Conservation (phyloP, 1,140 invertebrate species). For the Magallana gigas region DNA sequence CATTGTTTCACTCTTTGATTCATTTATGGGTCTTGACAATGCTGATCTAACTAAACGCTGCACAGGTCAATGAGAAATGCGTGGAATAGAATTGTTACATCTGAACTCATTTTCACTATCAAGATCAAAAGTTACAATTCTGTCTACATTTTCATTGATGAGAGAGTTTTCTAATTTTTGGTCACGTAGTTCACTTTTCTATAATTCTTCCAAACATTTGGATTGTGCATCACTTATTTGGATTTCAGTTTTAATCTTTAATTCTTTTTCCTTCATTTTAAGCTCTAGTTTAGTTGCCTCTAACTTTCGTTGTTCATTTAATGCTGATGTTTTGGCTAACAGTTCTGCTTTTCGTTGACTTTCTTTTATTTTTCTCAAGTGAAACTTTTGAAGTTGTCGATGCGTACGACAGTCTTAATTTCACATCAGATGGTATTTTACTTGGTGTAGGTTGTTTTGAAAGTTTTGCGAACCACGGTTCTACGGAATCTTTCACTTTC, state of each 20-base stretch:
- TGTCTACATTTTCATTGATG: background rate
- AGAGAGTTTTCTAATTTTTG: slow-evolving; percentile 24
- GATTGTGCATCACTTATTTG: slow-evolving; percentile 43
- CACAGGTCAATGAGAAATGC: background rate
- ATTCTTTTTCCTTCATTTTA: slow-evolving; percentile 52
- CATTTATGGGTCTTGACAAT: background rate
- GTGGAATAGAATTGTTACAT: background rate
- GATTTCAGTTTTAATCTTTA: slow-evolving; percentile 50
- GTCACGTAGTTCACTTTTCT: slow-evolving; percentile 33
- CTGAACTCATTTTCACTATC: background rate
- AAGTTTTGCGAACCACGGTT: too few species aligned
- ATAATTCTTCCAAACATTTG: slow-evolving; percentile 45
- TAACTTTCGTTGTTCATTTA: slow-evolving; percentile 25
- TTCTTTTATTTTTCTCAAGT: slow-evolving; percentile 39
- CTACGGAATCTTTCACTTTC: too few species aligned
- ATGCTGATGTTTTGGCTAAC: slow-evolving; percentile 1
- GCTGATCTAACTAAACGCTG: background rate
- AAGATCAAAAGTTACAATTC: background rate
- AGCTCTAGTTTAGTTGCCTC: slow-evolving; percentile 49
- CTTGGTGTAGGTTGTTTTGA: too few species aligned
- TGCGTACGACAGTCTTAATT: too few species aligned
- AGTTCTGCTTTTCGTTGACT: slow-evolving; percentile 49
- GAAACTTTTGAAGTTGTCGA: too few species aligned
- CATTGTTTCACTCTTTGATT: background rate
- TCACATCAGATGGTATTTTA: too few species aligned